Conservation (phyloP, 1,140 invertebrate species). For the Drosophila trapezifrons region DNA sequence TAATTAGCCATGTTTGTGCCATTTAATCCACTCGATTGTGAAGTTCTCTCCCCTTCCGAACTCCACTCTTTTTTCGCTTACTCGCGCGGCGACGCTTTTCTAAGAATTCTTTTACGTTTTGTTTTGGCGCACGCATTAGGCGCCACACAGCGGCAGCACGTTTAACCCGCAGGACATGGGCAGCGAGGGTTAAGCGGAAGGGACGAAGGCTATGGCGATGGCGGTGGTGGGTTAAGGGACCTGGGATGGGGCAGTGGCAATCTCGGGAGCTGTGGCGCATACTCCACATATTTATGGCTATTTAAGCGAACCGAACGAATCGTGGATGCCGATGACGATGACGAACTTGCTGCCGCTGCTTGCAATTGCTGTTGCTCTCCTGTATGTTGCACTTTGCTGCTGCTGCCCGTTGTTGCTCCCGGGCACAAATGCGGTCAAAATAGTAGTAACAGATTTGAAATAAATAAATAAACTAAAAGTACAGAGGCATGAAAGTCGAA, state of each 20-base stretch:
- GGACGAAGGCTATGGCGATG: background rate
- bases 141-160: constrained; percentile 74
- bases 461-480: background rate
- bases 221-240: background rate
- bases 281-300: constrained; percentile 82
- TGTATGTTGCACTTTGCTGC: constrained; percentile 18
- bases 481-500: background rate
- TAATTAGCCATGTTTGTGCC: constrained; percentile 82
- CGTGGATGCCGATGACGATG: constrained; percentile 63
- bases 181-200: constrained; percentile 29
- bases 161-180: constrained; percentile 70
- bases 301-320: constrained; percentile 72
- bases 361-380: constrained; percentile 7
- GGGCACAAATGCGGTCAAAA: constrained; percentile 9
- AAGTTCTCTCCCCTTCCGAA: constrained; percentile 14
- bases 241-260: background rate
- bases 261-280: constrained; percentile 57
- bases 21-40: constrained; percentile 74
- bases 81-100: constrained; percentile 73
- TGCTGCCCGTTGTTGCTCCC: background rate
- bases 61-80: constrained; percentile 24
- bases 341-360: constrained; percentile 37
- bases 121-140: constrained; percentile 81
- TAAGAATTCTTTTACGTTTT: constrained; percentile 79
- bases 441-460: background rate